Evolutionary conservation across 2,113 vertebrate species (phyloP).

Genomic region (Malurus cyaneus): DNA sequence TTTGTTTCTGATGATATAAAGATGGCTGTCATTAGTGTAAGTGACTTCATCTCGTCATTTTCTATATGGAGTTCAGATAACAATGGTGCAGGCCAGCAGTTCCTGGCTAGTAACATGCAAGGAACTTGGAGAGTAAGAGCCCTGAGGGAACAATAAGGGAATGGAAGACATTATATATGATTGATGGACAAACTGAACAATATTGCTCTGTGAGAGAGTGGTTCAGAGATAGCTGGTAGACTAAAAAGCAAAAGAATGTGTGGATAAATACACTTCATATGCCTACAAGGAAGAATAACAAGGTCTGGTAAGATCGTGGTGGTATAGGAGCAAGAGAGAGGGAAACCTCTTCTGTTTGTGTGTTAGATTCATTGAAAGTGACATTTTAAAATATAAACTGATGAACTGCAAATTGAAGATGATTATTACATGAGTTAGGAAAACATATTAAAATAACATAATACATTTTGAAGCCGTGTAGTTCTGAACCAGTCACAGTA

Average conservation of each 20-base stretch:
- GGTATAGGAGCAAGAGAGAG: not conserved
- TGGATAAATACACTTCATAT: not conserved
- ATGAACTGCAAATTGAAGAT: not conserved
- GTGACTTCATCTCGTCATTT: not conserved
- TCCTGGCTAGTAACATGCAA: not conserved
- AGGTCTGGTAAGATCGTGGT: not conserved
- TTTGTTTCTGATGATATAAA: not conserved
- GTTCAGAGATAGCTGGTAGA: not conserved
- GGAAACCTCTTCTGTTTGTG: not conserved
- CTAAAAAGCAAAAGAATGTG: not conserved
- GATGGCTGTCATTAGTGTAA: not conserved
- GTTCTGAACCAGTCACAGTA: not conserved
- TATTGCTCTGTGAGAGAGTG: not conserved
- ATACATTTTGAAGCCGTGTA: not conserved
- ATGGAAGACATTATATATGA: not conserved
- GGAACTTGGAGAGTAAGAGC: not conserved
- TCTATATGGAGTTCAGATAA: not conserved
- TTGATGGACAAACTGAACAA: not conserved
- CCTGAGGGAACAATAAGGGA: not conserved
- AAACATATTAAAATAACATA: not conserved
- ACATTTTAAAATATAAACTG: not conserved
- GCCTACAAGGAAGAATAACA: not conserved
- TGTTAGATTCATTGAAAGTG: not conserved
- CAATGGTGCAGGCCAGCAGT: not conserved
- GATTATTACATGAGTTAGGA: not conserved